Evolutionary conservation across 2,797 vertebrate genomes (phyloP), one percentile per base, ranked within the genome.

Genomic region (Rhodeus uyekii): DNA sequence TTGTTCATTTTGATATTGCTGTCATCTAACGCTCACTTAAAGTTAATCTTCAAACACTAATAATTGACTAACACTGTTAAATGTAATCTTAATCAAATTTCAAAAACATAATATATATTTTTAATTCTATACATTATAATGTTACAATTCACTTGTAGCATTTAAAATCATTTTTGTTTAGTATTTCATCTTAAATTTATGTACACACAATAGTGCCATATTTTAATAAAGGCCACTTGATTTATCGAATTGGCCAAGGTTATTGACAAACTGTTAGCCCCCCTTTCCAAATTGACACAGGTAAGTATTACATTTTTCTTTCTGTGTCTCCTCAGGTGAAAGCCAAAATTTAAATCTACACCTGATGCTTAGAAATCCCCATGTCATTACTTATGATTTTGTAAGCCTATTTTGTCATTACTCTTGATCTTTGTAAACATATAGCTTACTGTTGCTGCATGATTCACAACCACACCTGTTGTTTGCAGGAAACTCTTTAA

Each of bases 401-500:
- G 14, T 42, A 36, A 67, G 63, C 34, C n/a, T 27, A 27, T 38
- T 67, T 67, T 78, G 61, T 63, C 60, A 36, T 46, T 78, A 42
- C 9, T 42, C 50, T 46, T 71, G 19, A 61, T 46, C 38, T 71
- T 55, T 61, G 38, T 67, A 39, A 78, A 78, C 61, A 53, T 24
- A n/a, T 13, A 34, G n/a, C n/a, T n/a, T n/a, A 46, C 29, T 85
- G 42, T 19, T 32, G 27, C 36, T 34, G 65, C 38, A 24, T 42
- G 18, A 50, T 73, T 81, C 58, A 64, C n/a, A 53, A 50, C 38
- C 34, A 73, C 82, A 83, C 79, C 55, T 73, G 77, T 78, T 65
- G 76, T 83, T 85, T 80, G 60, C 44, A 81, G 69, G 69, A 81
- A 73, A 81, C 53, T 32, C 27, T 71, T 46, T 12, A 58, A 60